phyloP scores from a whole-genome alignment of 2,797 vertebrate species.

The Alfaro cultratus region DNA sequence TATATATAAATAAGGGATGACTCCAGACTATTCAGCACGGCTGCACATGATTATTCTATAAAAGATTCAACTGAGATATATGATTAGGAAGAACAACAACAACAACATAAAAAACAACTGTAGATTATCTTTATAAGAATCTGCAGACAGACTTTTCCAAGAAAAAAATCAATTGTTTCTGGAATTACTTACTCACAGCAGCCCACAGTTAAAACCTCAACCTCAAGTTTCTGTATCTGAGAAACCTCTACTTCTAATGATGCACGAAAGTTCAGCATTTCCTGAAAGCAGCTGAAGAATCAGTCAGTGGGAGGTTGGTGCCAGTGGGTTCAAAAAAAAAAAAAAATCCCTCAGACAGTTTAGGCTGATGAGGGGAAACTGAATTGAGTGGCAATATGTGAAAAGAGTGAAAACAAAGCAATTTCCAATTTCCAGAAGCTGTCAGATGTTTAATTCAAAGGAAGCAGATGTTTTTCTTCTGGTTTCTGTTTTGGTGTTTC shows the following conservation, averaged over 20 bases:
- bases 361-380: slow-evolving; percentile 17
- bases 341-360: slow-evolving; percentile 8
- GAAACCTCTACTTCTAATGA: slow-evolving; percentile 21
- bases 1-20: not conserved
- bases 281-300: slow-evolving; percentile 18
- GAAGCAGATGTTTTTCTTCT: slow-evolving; percentile 14
- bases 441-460: slow-evolving; percentile 28
- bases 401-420: slow-evolving; percentile 8
- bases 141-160: not conserved
- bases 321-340: slow-evolving; percentile 24
- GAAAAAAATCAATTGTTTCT: not conserved
- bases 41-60: no score
- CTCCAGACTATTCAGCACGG: not conserved
- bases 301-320: slow-evolving; percentile 34
- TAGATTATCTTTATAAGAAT: not conserved
- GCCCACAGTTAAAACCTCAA: slow-evolving; percentile 5
- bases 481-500: slow-evolving; percentile 15
- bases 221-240: slow-evolving; percentile 37
- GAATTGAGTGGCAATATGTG: slow-evolving; percentile 3
- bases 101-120: not conserved
- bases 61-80: not conserved
- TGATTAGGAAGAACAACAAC: not conserved
- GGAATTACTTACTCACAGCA: slow-evolving; percentile 21
- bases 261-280: slow-evolving; percentile 5
- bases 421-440: slow-evolving; percentile 8